These are phyloP conservation scores for Meloidogyne floridensis DNA, from an alignment of 1,140 invertebrate species.

Conservation along the genomic window DNA sequence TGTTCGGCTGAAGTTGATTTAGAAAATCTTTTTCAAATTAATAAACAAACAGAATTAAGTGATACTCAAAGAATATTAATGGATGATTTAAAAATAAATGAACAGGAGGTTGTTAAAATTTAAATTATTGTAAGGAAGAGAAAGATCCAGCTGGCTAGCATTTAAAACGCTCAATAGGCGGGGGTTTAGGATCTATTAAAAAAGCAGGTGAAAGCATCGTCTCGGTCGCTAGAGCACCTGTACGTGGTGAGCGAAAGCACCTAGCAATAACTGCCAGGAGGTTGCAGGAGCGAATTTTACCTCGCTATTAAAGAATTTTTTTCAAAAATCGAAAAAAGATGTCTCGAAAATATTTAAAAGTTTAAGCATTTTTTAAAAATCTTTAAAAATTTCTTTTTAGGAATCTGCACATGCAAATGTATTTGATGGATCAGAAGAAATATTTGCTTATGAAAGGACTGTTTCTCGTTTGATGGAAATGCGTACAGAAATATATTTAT, in stretches of 20 bases:
- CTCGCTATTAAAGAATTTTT: no score
- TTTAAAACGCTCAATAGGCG: no score
- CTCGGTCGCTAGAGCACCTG: no score
- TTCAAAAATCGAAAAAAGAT: no score
- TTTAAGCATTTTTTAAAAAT: background rate
- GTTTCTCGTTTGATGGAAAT: slow-evolving; percentile 89
- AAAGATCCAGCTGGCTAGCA: no score
- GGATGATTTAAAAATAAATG: slow-evolving; percentile 84
- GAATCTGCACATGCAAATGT: slow-evolving; percentile 78
- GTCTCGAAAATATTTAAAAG: no score
- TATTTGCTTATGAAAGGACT: slow-evolving; percentile 93
- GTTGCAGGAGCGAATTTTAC: no score
- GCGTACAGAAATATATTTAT: slow-evolving; percentile 89
- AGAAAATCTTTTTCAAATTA: slow-evolving; percentile 76
- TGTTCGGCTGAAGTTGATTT: slow-evolving; percentile 78
- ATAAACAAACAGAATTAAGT: slow-evolving; percentile 68
- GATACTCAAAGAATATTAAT: slow-evolving; percentile 83
- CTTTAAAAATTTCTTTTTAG: slow-evolving; percentile 67
- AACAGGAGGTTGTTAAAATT: slow-evolving; percentile 49
- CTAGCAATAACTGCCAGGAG: no score
- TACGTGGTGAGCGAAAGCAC: no score
- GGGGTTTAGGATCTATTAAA: no score
- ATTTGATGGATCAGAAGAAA: slow-evolving; percentile 93
- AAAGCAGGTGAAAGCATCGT: no score
- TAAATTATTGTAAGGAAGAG: no score